A percentile compares a stretch with the other conserved stretches of the same genome.
Conservation (phyloP, 1,140 invertebrate species). For the Ceratina calcarata region DNA sequence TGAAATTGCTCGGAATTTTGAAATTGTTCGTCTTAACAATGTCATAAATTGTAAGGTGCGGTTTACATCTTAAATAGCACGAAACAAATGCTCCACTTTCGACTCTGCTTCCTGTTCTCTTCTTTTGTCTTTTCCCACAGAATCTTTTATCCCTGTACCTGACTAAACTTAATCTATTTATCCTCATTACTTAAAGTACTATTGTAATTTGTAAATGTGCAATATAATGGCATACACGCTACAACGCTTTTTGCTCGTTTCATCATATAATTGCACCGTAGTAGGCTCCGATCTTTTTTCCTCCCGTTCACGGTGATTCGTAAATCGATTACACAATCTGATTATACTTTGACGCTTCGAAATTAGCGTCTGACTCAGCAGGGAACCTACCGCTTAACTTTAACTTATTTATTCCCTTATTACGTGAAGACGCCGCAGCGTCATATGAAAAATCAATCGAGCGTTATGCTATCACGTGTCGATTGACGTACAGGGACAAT, state of each 20-base stretch:
- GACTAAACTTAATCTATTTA: not conserved
- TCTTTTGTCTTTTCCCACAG: not conserved
- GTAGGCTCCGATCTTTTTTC: no score
- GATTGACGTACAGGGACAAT: not conserved
- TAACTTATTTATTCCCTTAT: not conserved
- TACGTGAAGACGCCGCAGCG: no score
- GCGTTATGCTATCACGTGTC: not conserved
- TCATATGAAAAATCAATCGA: no score
- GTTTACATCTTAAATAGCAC: constrained; percentile 47
- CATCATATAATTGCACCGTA: not conserved
- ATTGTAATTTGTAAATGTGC: not conserved
- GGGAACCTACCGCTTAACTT: not conserved
- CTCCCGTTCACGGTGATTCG: not conserved
- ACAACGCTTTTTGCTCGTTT: not conserved
- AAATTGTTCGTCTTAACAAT: not conserved
- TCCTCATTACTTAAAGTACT: not conserved
- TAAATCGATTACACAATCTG: constrained; percentile 42
- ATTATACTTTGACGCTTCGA: constrained; percentile 17
- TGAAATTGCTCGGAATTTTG: constrained; percentile 8
- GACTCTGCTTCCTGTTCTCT: not conserved
- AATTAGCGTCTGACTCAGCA: constrained; percentile 33
- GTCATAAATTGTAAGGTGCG: not conserved
- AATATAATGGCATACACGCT: not conserved
- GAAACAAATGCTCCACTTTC: constrained; percentile 55
- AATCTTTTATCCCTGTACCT: not conserved